phyloP scores from a whole-genome alignment of 2,797 vertebrate species.

The Chaetophractus vellerosus region DNA sequence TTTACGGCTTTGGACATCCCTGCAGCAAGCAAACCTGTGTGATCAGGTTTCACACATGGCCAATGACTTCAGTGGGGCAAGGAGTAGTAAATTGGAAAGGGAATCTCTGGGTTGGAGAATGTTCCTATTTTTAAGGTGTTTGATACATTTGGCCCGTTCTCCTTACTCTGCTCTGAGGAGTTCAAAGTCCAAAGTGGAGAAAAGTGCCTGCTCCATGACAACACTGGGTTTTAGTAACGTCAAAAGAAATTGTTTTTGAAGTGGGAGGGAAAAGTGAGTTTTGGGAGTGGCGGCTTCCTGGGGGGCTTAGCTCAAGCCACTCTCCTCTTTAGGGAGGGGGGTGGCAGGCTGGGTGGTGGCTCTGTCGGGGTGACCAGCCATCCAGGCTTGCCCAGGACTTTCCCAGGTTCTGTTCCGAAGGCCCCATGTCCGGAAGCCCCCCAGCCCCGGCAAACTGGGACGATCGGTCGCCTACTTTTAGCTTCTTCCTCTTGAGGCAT shows the following conservation, averaged over 20 bases:
- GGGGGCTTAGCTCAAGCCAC: fast-evolving
- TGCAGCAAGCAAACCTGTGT: fast-evolving
- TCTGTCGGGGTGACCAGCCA: not conserved
- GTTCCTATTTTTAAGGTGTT: no score
- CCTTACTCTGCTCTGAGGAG: no score
- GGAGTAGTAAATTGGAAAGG: no score
- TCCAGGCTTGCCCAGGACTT: not conserved
- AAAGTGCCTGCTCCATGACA: no score
- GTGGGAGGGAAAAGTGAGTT: not conserved
- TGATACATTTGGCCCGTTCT: no score
- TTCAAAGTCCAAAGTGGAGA: no score
- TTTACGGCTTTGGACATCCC: not conserved
- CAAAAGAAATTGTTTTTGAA: not conserved
- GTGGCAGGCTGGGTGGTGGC: fast-evolving
- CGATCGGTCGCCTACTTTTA: not conserved
- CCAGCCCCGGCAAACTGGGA: not conserved
- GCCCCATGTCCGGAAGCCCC: not conserved
- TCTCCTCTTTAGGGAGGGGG: not conserved
- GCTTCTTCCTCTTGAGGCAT: not conserved
- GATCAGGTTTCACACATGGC: no score
- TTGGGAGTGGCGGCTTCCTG: not conserved
- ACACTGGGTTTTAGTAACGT: no score
- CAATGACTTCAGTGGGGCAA: no score
- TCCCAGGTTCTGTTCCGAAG: not conserved
- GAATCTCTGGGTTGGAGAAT: no score